Conservation (phyloP, 1,140 invertebrate genomes). For the Neotoxoptera formosana region DNA sequence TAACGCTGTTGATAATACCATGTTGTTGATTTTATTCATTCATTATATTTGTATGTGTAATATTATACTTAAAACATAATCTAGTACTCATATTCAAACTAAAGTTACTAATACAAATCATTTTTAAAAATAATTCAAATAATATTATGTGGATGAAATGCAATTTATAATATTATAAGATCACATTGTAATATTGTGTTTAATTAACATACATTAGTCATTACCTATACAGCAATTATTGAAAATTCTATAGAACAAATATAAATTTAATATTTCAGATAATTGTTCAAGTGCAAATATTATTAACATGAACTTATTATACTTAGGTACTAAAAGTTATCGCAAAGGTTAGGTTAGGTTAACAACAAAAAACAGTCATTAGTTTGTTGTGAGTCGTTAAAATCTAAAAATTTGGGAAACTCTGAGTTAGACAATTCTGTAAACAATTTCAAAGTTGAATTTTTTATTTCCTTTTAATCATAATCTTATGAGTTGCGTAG, state of each 20-base stretch:
- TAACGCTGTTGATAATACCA: constrained; percentile 7
- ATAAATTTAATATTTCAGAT: neutral
- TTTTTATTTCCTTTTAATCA: too few species aligned
- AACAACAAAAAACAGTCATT: too few species aligned
- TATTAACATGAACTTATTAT: too few species aligned
- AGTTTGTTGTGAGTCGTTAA: too few species aligned
- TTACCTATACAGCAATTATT: neutral
- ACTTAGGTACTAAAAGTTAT: neutral
- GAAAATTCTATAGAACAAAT: neutral
- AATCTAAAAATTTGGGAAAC: too few species aligned
- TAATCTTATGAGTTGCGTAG: too few species aligned
- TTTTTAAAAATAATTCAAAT: neutral
- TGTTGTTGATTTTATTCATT: neutral
- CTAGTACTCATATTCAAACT: neutral
- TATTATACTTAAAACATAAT: neutral
- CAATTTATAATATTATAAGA: neutral
- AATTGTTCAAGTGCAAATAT: neutral
- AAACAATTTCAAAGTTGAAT: too few species aligned
- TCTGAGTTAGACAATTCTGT: too few species aligned
- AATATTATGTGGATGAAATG: neutral
- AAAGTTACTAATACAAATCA: neutral
- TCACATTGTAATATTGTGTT: neutral
- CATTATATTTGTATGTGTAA: neutral
- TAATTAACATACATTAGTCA: neutral
- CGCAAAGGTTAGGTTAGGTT: too few species aligned